These are phyloP conservation scores for Galeruca laticollis DNA, from an alignment of 2,888 invertebrate species.

Conservation along the genomic window DNA sequence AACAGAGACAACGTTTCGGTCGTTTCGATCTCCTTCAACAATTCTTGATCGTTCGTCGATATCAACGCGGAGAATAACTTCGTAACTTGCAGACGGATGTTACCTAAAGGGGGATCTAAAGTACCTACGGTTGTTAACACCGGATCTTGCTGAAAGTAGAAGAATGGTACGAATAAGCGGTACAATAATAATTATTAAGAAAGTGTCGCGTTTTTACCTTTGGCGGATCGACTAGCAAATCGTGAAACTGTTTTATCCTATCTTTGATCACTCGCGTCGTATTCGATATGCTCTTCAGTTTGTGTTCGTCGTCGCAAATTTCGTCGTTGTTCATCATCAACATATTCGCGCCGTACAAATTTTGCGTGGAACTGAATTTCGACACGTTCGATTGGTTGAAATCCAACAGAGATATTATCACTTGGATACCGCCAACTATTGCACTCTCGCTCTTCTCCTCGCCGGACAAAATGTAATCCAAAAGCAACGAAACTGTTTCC, in stretches of 20 bases:
- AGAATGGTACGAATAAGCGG: neutral
- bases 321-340: too few species aligned
- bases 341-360: conserved; percentile 61
- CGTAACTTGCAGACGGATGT: conserved; percentile 83
- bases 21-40: conserved; percentile 74
- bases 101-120: conserved; percentile 82
- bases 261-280: conserved; percentile 75
- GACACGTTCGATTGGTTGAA: conserved; percentile 64
- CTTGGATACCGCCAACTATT: conserved; percentile 83
- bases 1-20: conserved; percentile 73
- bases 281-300: conserved; percentile 72
- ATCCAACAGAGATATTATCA: conserved; percentile 80
- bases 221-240: conserved; percentile 78
- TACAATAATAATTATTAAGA: too few species aligned
- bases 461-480: conserved; percentile 82
- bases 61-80: conserved; percentile 83
- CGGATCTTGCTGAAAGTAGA: conserved; percentile 69
- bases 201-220: too few species aligned
- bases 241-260: conserved; percentile 78
- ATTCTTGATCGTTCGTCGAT: conserved; percentile 77
- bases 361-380: conserved; percentile 55
- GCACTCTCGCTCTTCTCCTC: conserved; percentile 76
- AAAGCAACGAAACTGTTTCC: conserved; percentile 73
- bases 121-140: conserved; percentile 79
- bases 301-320: conserved; percentile 70